Base-by-base conservation (phyloP, 2,113 vertebrate genomes). In the Scatophagus argus region DNA sequence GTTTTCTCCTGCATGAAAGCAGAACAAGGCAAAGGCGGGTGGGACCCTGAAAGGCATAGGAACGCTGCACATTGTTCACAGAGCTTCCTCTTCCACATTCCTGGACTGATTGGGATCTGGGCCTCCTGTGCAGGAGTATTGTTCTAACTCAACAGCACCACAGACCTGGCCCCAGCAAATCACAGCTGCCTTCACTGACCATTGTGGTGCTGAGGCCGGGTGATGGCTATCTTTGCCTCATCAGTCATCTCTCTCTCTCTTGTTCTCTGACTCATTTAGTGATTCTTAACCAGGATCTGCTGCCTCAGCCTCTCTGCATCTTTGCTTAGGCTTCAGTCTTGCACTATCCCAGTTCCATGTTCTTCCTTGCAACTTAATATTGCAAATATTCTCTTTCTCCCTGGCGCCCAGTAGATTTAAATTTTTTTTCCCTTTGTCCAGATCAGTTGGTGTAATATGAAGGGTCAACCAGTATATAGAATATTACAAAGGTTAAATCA, bases 1-100 rank as follows among this genome's bases (percentile, higher is more conserved):
- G 93, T 94, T 94, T 93, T 93, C 82, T 82, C 59, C 78, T 34
- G 91, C 76, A 66, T 88, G 80, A 77, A 82, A 88, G 87, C 84
- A 87, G 87, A 84, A 58, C 78, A 74, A 83, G 77, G 49, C 87
- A 78, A 74, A 81, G 55, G 70, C 75, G 72, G 89, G 87, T 70
- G 85, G 87, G 75, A 88, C 86, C 74, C 83, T 80, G 85, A 79
- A 81, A 52, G 47, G 74, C 74, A 84, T 73, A 74, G 90, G 88
- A 92, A 91, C 82, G 78, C 82, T 92, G 68, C 66, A 85, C 89
- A 95, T 95, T 95, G 94, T 95, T 95, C 86, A 74, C 67, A 31
- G 74, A 68, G 88, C 90, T 95, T 95, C 95, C 95, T 94, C 89
- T 92, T 90, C 88, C 92, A 94, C 93, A 95, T 95, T 95, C 93